These are phyloP conservation scores for Chironex yamaguchii DNA, from an alignment of 30 jellyfish, hydroid and myxozoan genomes.

Conservation along the genomic window DNA sequence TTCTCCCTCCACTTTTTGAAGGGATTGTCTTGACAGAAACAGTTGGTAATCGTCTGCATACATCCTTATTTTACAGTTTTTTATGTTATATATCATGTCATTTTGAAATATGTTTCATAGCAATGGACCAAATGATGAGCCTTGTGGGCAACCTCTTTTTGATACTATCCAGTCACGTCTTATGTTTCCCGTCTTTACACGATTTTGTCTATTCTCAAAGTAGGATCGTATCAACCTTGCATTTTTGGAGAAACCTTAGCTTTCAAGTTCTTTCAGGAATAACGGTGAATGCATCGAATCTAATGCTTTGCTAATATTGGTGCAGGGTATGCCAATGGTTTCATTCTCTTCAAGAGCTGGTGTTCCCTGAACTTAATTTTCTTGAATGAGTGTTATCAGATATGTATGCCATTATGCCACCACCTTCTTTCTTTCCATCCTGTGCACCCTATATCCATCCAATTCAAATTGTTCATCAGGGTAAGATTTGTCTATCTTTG, in stretches of 20 bases:
- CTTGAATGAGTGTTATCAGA: not conserved
- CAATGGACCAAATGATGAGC: conserved; percentile 67
- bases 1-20: conserved; percentile 34
- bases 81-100: conserved; percentile 13
- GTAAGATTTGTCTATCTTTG: conserved; percentile 49
- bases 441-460: conserved; percentile 1
- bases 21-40: not conserved
- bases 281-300: conserved; percentile 52
- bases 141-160: conserved; percentile 69
- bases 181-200: conserved; percentile 33
- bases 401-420: conserved; percentile 48
- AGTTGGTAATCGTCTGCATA: conserved; percentile 32
- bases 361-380: too few species aligned
- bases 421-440: conserved; percentile 59
- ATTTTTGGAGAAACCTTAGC: conserved; percentile 33
- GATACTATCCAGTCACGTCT: conserved; percentile 67
- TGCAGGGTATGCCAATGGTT: conserved; percentile 8
- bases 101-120: conserved; percentile 58
- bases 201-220: conserved; percentile 27
- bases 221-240: conserved; percentile 6
- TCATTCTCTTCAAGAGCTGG: conserved; percentile 28
- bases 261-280: conserved; percentile 9
- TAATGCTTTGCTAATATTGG: conserved; percentile 36
- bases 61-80: too few species aligned
- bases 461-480: conserved; percentile 39